A percentile compares a stretch with the other conserved stretches of the same genome.
Evolutionary conservation across 2,113 vertebrate genomes (phyloP).

Genomic region (Forbesichthys papilliferus): DNA sequence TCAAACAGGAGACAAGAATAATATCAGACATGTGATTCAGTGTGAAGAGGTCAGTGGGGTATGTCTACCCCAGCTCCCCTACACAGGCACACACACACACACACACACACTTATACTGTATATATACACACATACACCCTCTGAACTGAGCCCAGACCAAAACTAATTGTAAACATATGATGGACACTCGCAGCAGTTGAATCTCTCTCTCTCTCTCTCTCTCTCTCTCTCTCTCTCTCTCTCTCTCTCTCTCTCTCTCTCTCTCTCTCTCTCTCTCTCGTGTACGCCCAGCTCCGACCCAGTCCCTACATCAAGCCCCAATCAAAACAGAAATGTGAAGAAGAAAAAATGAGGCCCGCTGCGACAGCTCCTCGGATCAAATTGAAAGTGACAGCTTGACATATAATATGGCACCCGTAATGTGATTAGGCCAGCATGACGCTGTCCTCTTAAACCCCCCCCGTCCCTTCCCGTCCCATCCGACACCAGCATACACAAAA

Average conservation of each 20-base stretch:
- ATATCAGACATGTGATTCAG: conserved; percentile 73
- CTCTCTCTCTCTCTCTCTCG: not conserved
- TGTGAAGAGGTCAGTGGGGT: conserved; percentile 66
- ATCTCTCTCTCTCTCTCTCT: not conserved
- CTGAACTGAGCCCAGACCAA: conserved; percentile 39
- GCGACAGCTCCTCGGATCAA: conserved; percentile 72
- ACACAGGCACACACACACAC: not conserved
- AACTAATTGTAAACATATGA: conserved; percentile 77
- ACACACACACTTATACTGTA: not conserved
- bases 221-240: too few species aligned
- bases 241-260: too few species aligned
- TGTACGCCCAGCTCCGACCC: conserved; percentile 43
- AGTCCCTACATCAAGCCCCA: conserved; percentile 66
- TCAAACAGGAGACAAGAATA: conserved; percentile 69
- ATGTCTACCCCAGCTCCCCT: conserved; percentile 27
- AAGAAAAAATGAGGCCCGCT: conserved; percentile 57
- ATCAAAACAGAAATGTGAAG: conserved; percentile 76
- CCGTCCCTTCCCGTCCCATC: conserved; percentile 65
- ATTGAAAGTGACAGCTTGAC: conserved; percentile 84
- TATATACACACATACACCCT: conserved; percentile 11
- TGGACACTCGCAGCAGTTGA: conserved; percentile 23
- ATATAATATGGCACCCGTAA: conserved; percentile 82
- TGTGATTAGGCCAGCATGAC: conserved; percentile 79
- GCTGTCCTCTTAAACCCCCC: conserved; percentile 71
- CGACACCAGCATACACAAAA: conserved; percentile 51